Evolutionary conservation across 2,113 vertebrate species (phyloP), one percentile per base, ranked within the genome.

Genomic region (Platichthys flesus): DNA sequence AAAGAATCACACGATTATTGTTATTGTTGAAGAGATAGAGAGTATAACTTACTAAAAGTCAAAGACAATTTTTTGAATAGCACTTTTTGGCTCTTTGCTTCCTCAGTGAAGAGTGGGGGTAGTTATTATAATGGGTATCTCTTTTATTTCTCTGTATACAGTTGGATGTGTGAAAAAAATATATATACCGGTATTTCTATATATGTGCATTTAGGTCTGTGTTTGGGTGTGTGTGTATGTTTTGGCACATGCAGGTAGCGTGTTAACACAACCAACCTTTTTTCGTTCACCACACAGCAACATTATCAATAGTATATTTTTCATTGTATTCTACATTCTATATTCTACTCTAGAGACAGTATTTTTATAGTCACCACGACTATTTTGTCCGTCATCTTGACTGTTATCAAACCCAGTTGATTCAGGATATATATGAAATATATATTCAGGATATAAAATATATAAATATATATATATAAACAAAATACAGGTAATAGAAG

Each of bases 51-150:
- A 94, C 88, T 93, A 91, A 93, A 93, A 93, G 90, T 88, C 79
- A 90, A 90, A 89, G 92, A 92, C 87, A 86, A 88, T 74, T 92
- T 63, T 91, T 91, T 94, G 84, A 93, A 94, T 95, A 95, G 94
- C 93, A 94, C 93, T 93, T 94, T 93, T 93, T 91, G 91, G 90
- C 92, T 94, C 93, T 94, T 93, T 91, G 92, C 92, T 91, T 92
- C 84, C 90, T 89, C 42, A 74, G 89, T 84, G 82, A 90, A 92
- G 93, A 94, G 91, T 85, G 81, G 90, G 91, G 92, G 51, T 93
- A 91, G 87, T 91, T 86, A 87, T 89, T 84, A 91, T 86, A 82
- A 88, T 91, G 92, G 91, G 90, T 90, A 91, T 92, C 88, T 87
- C 86, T 91, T 91, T 91, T 92, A 90, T 92, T 93, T 92, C 89